phyloP scores from a whole-genome alignment of 2,888 invertebrate genomes.

The Melanotus villosus region DNA sequence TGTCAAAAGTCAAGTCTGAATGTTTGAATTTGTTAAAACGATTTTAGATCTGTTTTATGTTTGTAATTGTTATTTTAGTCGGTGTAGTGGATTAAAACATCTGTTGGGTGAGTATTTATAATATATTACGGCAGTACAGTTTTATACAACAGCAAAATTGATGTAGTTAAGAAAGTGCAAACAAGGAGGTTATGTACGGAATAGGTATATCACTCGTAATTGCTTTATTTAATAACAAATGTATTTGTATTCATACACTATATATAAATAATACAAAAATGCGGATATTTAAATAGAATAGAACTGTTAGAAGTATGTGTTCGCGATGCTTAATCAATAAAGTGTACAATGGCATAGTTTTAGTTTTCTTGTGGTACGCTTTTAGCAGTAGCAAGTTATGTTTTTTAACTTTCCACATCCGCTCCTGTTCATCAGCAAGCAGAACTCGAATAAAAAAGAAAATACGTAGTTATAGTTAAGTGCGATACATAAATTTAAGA shows the following conservation, averaged over 20 bases:
- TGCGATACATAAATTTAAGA: background rate
- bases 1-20: too few species aligned
- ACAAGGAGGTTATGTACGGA: conserved; percentile 16
- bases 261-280: conserved; percentile 26
- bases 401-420: background rate
- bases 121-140: conserved; percentile 21
- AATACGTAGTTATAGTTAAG: background rate
- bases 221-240: conserved; percentile 7
- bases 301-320: conserved; percentile 2
- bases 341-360: background rate
- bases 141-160: background rate
- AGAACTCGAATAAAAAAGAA: conserved; percentile 10
- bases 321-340: background rate
- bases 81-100: background rate
- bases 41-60: too few species aligned
- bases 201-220: background rate
- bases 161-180: conserved; percentile 1
- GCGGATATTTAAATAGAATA: background rate
- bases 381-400: background rate
- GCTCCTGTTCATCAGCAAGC: background rate
- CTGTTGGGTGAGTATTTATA: conserved; percentile 17
- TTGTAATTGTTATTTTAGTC: too few species aligned
- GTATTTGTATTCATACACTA: conserved; percentile 14
- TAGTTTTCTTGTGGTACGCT: background rate
- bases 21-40: too few species aligned